Conservation (phyloP, 1,140 invertebrate species). For the Riptortus pedestris region DNA sequence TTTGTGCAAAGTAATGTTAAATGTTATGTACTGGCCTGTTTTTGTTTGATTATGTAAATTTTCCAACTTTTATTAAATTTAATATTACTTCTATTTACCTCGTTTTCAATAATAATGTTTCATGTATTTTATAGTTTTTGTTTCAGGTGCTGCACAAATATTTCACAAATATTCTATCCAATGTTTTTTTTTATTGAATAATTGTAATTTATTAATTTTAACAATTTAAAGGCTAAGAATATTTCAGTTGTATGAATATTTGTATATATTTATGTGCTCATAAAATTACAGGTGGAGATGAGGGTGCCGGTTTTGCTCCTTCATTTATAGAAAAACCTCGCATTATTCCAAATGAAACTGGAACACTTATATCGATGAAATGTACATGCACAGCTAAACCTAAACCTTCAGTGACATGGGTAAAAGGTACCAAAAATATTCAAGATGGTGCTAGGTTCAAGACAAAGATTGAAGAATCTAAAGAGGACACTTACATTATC, state of each 20-base stretch:
- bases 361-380: conserved; percentile 89
- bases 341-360: conserved; percentile 94
- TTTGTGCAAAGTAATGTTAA: too few relatives aligned
- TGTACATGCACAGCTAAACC: conserved; percentile 89
- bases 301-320: conserved; percentile 79
- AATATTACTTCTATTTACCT: conserved; percentile 4
- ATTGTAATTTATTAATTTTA: too few relatives aligned
- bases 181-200: not conserved
- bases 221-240: too few relatives aligned
- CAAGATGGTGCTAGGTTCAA: conserved; percentile 77
- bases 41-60: too few relatives aligned
- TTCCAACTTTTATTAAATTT: too few relatives aligned
- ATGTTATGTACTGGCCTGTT: too few relatives aligned
- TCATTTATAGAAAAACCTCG: conserved; percentile 92
- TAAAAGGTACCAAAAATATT: conserved; percentile 71
- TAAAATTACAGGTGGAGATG: conserved; percentile 68
- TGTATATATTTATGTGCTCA: conserved; percentile 28
- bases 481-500: conserved; percentile 81
- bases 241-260: not conserved
- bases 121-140: conserved; percentile 20
- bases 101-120: too few relatives aligned
- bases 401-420: conserved; percentile 81
- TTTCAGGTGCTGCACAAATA: conserved; percentile 25
- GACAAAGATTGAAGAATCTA: conserved; percentile 58
- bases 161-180: not conserved